A percentile compares a stretch with the other conserved stretches of the same genome.
Conservation (phyloP, 2,113 vertebrate species). For the Enhydra lutris region DNA sequence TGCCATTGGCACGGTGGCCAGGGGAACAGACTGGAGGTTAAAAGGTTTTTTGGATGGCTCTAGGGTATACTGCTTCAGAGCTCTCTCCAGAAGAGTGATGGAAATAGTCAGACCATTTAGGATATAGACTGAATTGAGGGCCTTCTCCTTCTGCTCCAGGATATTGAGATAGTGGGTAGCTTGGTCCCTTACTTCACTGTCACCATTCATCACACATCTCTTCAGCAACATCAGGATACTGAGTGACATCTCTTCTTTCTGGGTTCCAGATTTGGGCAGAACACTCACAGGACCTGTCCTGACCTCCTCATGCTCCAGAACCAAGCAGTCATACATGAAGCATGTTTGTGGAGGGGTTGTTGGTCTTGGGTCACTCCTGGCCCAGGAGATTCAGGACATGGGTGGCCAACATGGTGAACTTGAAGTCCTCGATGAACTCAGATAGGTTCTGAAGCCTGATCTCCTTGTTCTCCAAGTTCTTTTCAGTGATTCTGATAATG, state of each 20-base stretch:
- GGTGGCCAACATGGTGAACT: slow-evolving; percentile 87
- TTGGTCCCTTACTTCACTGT: slow-evolving; percentile 86
- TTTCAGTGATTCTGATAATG: slow-evolving; percentile 88
- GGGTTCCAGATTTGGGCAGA: slow-evolving; percentile 88
- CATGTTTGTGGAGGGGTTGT: slow-evolving; percentile 87
- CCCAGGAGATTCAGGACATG: slow-evolving; percentile 87
- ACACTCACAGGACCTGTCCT: slow-evolving; percentile 87
- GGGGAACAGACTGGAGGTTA: slow-evolving; percentile 87
- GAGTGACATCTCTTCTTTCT: slow-evolving; percentile 88
- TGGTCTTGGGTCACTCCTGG: slow-evolving; percentile 86
- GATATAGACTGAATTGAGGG: slow-evolving; percentile 87
- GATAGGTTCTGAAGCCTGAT: slow-evolving; percentile 86
- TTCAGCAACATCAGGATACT: slow-evolving; percentile 86
- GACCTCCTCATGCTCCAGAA: slow-evolving; percentile 88
- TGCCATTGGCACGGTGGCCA: slow-evolving; percentile 81
- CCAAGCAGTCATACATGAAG: slow-evolving; percentile 88
- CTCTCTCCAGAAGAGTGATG: slow-evolving; percentile 86
- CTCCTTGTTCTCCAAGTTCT: slow-evolving; percentile 88
- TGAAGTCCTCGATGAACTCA: slow-evolving; percentile 87
- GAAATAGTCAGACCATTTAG: slow-evolving; percentile 83
- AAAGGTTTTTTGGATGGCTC: slow-evolving; percentile 88
- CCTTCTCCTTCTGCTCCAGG: slow-evolving; percentile 86
- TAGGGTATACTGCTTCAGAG: slow-evolving; percentile 86
- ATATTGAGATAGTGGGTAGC: slow-evolving; percentile 87
- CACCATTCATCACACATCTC: slow-evolving; percentile 90